Conservation (phyloP, 2,797 vertebrate genomes). For the Diplodus puntazzo region DNA sequence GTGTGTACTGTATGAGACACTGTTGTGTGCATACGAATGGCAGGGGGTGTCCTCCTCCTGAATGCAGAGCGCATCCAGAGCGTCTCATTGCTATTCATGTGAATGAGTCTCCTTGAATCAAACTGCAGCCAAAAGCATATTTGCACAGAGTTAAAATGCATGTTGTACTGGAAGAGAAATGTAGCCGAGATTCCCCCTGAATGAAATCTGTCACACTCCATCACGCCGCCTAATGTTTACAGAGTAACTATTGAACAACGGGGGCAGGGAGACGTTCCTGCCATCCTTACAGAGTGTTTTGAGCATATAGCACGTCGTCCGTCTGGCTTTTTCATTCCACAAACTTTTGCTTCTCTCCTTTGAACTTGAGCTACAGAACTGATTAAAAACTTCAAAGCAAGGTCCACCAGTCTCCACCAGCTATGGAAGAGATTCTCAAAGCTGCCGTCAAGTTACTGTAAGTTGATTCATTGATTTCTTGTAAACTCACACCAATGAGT, state of each 20-base stretch:
- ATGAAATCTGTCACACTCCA: conserved; percentile 32
- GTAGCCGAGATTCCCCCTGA: conserved; percentile 23
- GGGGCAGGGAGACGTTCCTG: neutral
- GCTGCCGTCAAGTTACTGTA: neutral
- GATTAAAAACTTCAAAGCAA: conserved; percentile 27
- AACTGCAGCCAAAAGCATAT: conserved; percentile 64
- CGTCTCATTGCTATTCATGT: conserved; percentile 74
- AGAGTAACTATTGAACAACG: neutral
- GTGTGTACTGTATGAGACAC: neutral
- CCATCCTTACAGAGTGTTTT: neutral
- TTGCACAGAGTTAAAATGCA: conserved; percentile 62
- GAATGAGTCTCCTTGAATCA: conserved; percentile 62
- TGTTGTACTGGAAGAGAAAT: conserved; percentile 20
- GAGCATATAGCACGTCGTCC: neutral
- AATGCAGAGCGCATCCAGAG: conserved; percentile 55
- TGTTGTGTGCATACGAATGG: conserved; percentile 45
- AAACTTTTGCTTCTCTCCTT: conserved; percentile 28
- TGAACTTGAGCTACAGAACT: conserved; percentile 20
- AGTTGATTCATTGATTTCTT: conserved; percentile 5
- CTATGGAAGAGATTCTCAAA: neutral
- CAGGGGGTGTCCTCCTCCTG: conserved; percentile 44
- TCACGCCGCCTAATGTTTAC: conserved; percentile 30
- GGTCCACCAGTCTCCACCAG: neutral
- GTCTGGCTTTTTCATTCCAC: neutral
- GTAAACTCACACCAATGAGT: neutral